These are phyloP conservation scores for Charanyca ferruginea DNA, from an alignment of 2,888 invertebrate species.

Conservation along the genomic window DNA sequence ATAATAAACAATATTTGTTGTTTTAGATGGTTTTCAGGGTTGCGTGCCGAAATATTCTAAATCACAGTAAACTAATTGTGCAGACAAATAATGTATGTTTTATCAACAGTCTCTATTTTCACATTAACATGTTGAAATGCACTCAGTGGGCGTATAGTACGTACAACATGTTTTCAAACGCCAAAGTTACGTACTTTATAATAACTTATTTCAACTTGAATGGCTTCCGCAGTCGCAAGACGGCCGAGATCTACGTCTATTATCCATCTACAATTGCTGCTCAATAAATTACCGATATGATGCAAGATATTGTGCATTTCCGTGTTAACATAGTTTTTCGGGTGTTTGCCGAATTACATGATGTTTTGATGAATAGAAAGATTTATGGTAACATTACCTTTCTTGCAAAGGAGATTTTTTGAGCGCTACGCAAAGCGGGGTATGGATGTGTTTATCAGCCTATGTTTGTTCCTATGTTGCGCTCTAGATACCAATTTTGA, in stretches of 20 bases:
- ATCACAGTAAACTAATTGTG: background rate
- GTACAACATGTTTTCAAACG: conserved; percentile 24
- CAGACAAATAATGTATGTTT: background rate
- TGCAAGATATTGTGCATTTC: conserved; percentile 52
- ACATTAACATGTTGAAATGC: conserved; percentile 19
- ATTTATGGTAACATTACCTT: background rate
- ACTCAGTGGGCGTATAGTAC: conserved; percentile 4
- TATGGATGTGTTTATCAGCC: no score
- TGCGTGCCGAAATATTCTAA: background rate
- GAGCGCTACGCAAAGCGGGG: no score
- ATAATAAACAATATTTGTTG: no score
- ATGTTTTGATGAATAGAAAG: conserved; percentile 11
- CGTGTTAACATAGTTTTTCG: conserved; percentile 40
- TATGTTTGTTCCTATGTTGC: no score
- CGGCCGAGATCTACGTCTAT: conserved; percentile 40
- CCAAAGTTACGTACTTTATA: conserved; percentile 45
- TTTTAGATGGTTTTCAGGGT: no score
- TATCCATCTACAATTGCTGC: conserved; percentile 32
- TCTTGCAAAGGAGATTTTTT: no score
- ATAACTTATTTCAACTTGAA: conserved; percentile 43
- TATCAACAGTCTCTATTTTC: background rate
- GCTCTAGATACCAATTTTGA: no score
- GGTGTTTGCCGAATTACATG: conserved; percentile 27
- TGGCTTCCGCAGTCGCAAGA: conserved; percentile 42
- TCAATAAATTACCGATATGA: conserved; percentile 48